Percentiles rank a stretch among this genome's conserved stretches.
Evolutionary conservation across 2,888 invertebrate species (phyloP).

Genomic region (Hyposoter didymator): DNA sequence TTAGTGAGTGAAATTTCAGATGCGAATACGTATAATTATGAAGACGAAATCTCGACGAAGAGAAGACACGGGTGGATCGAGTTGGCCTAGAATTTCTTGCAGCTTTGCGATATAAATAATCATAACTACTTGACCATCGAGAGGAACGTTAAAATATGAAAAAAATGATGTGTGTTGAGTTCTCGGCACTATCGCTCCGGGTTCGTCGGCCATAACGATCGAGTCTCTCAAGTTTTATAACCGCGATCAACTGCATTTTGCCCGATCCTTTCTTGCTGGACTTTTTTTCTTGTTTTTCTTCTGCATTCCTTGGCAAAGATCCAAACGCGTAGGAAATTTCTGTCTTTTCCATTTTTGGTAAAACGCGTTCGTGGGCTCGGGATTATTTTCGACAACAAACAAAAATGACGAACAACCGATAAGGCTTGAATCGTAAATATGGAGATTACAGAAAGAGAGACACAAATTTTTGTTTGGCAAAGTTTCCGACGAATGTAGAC

Average conservation of each 20-base stretch:
- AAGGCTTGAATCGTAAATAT: background rate
- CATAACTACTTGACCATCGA: background rate
- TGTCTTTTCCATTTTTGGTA: background rate
- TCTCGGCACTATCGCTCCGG: constrained; percentile 20
- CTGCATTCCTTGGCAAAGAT: background rate
- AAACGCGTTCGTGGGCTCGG: background rate
- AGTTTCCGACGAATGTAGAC: background rate
- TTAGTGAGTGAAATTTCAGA: background rate
- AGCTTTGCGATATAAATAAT: constrained; percentile 6
- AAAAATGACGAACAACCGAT: background rate
- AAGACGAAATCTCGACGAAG: background rate
- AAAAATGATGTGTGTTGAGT: background rate
- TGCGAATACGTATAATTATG: background rate
- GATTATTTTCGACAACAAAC: background rate
- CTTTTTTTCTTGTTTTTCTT: background rate
- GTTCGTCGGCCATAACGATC: constrained; percentile 14
- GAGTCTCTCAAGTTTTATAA: constrained; percentile 41
- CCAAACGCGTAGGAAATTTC: background rate
- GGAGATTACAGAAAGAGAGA: background rate
- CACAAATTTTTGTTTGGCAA: background rate
- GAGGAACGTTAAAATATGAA: background rate
- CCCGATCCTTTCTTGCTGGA: background rate
- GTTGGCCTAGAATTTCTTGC: constrained; percentile 5
- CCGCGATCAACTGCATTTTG: background rate
- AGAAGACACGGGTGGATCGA: constrained; percentile 1